Percentiles rank a stretch among this genome's conserved stretches.
Evolutionary conservation across 2,113 vertebrate species (phyloP).

Genomic region (Progne subis): DNA sequence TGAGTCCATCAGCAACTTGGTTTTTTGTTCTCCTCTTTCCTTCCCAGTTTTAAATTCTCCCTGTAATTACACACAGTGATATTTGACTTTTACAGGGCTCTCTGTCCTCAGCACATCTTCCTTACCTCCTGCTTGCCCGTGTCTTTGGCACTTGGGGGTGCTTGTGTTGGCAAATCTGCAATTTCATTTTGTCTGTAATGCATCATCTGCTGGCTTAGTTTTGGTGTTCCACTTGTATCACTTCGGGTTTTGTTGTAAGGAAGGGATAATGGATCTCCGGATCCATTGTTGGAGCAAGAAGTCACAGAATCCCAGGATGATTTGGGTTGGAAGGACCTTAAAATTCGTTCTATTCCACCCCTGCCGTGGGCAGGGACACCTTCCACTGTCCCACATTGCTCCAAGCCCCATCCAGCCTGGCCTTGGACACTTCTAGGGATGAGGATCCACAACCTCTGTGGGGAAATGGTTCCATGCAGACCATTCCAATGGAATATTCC

Average conservation of each 20-base stretch:
- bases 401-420: background rate
- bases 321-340: background rate
- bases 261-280: background rate
- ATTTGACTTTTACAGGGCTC: background rate
- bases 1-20: background rate
- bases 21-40: background rate
- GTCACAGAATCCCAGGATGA: background rate
- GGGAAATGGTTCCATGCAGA: background rate
- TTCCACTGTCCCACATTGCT: accelerated
- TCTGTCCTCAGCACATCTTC: no score
- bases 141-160: background rate
- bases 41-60: background rate
- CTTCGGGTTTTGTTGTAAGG: background rate
- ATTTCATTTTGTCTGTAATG: background rate
- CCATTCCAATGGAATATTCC: background rate
- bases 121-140: background rate
- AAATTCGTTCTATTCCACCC: accelerated
- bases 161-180: accelerated
- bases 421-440: background rate
- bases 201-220: background rate
- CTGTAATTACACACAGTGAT: background rate
- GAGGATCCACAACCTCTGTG: background rate
- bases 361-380: background rate
- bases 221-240: background rate
- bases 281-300: background rate